A percentile compares a stretch with the other conserved stretches of the same genome.
Evolutionary conservation across 2,888 invertebrate genomes (phyloP).

Genomic region (Timema podura): DNA sequence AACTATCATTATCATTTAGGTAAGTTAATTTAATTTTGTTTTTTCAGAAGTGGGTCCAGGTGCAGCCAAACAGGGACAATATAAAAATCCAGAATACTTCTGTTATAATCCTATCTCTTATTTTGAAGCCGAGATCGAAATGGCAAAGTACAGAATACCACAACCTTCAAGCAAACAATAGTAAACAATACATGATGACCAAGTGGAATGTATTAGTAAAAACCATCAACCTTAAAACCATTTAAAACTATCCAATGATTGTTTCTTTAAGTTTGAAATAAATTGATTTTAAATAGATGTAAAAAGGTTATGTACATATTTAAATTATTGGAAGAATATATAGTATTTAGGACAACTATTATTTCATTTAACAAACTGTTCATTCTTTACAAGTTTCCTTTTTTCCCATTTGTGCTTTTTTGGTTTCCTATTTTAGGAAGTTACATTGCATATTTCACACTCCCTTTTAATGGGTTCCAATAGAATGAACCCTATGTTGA

Average conservation of each 20-base stretch:
- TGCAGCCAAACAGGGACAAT: constrained; percentile 64
- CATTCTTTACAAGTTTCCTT: too few species aligned
- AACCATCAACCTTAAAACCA: not conserved
- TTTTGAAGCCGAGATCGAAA: constrained; percentile 81
- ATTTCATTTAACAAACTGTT: not conserved
- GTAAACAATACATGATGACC: not conserved
- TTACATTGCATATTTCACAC: too few species aligned
- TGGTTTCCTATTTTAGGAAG: too few species aligned
- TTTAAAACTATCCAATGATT: not conserved
- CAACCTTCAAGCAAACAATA: constrained; percentile 62
- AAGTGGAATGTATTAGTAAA: not conserved
- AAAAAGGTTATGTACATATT: too few species aligned
- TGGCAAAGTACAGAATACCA: constrained; percentile 72
- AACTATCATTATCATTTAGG: too few species aligned
- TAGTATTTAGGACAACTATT: not conserved
- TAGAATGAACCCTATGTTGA: too few species aligned
- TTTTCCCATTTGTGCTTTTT: too few species aligned
- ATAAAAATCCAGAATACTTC: constrained; percentile 87
- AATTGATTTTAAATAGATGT: too few species aligned
- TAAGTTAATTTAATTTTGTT: not conserved
- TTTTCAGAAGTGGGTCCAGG: constrained; percentile 63
- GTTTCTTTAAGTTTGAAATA: too few species aligned
- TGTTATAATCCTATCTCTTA: constrained; percentile 72
- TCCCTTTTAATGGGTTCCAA: too few species aligned
- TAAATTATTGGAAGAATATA: too few species aligned